Percentiles rank a stretch among this genome's conserved stretches.
phyloP scores from a whole-genome alignment of 1,140 invertebrate genomes.

The Caenorhabditis elegans region WBcel235 BX284605.5:8991501-8992000 shows the following conservation, averaged over 20 bases:
- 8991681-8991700: too few species aligned
- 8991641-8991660: background rate
- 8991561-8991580: background rate
- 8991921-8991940: background rate
- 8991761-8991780: too few species aligned
- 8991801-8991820: too few species aligned
- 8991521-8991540: background rate
- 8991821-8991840: too few species aligned
- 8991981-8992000: background rate
- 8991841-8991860: too few species aligned
- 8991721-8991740: background rate
- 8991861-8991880: too few species aligned
- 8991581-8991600: background rate
- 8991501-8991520: constrained; percentile 16
- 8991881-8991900: constrained; percentile 6
- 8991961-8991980: background rate
- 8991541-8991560: background rate
- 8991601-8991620: constrained; percentile 1
- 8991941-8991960: background rate
- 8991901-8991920: background rate
- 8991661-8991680: too few species aligned
- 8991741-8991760: background rate
- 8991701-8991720: background rate
- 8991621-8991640: background rate
- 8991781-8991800: too few species aligned